Evolutionary conservation across 2,888 invertebrate species (phyloP).

Genomic region (Dryococelus australis): DNA sequence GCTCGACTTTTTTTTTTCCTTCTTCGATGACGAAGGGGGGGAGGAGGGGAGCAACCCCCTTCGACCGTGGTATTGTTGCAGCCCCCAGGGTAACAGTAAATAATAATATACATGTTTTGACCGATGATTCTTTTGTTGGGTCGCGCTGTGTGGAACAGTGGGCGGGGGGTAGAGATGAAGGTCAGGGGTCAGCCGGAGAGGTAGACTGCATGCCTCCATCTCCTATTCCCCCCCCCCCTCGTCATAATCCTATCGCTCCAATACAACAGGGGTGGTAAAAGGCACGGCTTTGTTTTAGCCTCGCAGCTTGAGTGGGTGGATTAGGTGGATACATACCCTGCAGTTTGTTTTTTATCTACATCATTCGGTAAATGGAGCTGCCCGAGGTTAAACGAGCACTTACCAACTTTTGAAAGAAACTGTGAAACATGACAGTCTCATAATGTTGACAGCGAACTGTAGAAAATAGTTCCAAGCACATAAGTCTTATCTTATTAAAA

Average conservation of each 20-base stretch:
- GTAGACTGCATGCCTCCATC: constrained; percentile 36
- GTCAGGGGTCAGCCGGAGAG: constrained; percentile 27
- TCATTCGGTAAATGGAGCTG: no score
- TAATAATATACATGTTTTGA: constrained; percentile 16
- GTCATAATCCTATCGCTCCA: not conserved
- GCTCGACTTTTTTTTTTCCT: not conserved
- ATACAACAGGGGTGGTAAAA: not conserved
- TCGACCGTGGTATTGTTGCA: not conserved
- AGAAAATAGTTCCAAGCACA: no score
- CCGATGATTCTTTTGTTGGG: constrained; percentile 26
- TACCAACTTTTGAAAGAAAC: no score
- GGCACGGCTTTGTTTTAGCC: not conserved
- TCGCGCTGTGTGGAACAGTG: not conserved
- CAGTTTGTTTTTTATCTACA: no score
- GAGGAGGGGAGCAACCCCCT: not conserved
- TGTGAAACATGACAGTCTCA: no score
- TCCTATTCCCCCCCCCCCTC: constrained; percentile 12
- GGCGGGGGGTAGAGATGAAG: not conserved
- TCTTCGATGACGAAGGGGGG: not conserved
- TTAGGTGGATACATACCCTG: no score
- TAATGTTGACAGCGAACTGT: no score
- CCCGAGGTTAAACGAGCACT: no score
- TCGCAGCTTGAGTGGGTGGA: no score
- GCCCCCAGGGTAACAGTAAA: constrained; percentile 8
- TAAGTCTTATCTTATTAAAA: no score